Percentiles rank a stretch among this genome's conserved stretches.
Evolutionary conservation across 1,140 invertebrate genomes (phyloP).

Genomic region (Ridgeia piscesae): DNA sequence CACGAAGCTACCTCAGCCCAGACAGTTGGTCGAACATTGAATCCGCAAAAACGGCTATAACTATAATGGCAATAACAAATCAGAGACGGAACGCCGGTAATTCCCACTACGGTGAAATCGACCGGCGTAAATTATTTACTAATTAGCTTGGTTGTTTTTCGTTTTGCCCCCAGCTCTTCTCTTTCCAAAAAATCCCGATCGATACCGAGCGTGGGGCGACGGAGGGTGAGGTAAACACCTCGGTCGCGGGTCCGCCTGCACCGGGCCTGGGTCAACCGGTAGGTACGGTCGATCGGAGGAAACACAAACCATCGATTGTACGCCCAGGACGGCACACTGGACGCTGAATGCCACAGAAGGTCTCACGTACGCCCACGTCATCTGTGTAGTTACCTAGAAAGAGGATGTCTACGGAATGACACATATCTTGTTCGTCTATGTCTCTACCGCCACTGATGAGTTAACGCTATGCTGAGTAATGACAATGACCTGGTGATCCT

Average conservation of each 20-base stretch:
- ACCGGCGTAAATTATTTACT: not conserved
- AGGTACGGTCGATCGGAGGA: not conserved
- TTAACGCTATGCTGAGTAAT: no score
- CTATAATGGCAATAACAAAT: not conserved
- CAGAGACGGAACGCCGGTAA: not conserved
- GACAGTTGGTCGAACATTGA: not conserved
- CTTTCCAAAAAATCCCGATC: not conserved
- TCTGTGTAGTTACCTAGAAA: no score
- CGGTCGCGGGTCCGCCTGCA: not conserved
- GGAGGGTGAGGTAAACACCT: not conserved
- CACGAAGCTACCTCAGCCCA: not conserved
- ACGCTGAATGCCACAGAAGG: no score
- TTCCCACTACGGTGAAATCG: not conserved
- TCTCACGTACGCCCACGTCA: no score
- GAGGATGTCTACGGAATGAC: no score
- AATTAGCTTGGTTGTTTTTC: not conserved
- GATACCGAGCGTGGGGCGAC: not conserved
- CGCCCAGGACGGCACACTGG: no score
- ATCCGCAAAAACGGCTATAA: not conserved
- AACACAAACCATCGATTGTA: not conserved
- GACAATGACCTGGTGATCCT: no score
- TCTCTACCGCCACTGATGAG: no score
- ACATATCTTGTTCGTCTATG: no score
- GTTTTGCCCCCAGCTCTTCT: not conserved
- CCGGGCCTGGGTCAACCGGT: not conserved